Evolutionary conservation across 2,888 invertebrate genomes (phyloP).

Genomic region (Tanaodytes sp.): DNA sequence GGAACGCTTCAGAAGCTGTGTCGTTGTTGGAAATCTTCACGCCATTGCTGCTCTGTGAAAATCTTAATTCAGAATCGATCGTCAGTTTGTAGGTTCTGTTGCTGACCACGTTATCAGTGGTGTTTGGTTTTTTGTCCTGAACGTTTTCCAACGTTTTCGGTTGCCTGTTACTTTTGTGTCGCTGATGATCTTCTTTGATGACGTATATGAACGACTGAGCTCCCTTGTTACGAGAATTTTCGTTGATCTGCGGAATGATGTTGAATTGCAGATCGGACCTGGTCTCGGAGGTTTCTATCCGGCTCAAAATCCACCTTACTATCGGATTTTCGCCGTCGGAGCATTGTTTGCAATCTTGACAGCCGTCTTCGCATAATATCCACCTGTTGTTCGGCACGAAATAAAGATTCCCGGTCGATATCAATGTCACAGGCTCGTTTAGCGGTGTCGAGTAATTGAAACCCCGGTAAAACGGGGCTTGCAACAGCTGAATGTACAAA

Average conservation of each 20-base stretch:
- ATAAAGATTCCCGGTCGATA: slow-evolving; percentile 63
- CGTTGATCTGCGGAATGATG: slow-evolving; percentile 59
- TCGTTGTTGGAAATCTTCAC: no score
- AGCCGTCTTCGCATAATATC: slow-evolving; percentile 41
- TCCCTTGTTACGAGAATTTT: slow-evolving; percentile 54
- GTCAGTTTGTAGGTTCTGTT: not conserved
- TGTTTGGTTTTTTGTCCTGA: no score
- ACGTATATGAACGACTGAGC: slow-evolving; percentile 59
- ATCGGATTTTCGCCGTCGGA: not conserved
- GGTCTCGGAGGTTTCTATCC: slow-evolving; percentile 12
- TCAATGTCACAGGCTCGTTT: slow-evolving; percentile 41
- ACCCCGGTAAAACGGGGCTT: slow-evolving; percentile 62
- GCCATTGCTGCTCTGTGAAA: no score
- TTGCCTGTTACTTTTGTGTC: no score
- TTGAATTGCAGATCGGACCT: slow-evolving; percentile 64
- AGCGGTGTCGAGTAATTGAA: slow-evolving; percentile 30
- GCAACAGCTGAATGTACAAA: slow-evolving; percentile 59
- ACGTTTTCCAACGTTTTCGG: no score
- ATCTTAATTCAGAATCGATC: not conserved
- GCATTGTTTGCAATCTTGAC: slow-evolving; percentile 38
- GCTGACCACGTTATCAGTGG: no score
- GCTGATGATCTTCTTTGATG: slow-evolving; percentile 14
- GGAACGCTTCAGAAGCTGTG: no score
- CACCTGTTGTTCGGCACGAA: slow-evolving; percentile 57
- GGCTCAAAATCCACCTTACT: slow-evolving; percentile 26